Base-by-base conservation (phyloP, 2,113 vertebrate species). In the Aptenodytes forsteri region DNA sequence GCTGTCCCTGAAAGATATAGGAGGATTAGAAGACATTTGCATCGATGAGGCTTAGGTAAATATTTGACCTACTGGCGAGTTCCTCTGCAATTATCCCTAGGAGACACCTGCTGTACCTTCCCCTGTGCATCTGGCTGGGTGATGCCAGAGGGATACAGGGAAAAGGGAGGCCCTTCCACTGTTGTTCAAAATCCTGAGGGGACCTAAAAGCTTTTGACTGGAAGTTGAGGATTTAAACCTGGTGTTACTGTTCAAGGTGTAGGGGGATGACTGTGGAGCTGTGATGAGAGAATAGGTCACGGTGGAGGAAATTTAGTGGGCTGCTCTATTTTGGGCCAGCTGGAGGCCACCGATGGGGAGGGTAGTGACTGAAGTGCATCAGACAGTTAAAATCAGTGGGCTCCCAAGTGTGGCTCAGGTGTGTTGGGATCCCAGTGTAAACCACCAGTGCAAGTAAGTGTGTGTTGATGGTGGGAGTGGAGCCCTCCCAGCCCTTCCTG, bases 1-100 rank as follows among this genome's bases (percentile, higher is more conserved):
- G 75, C 93, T 10, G 12, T 70, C 58, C 13, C 49, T 72, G 82
- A 80, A 93, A 90, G 82, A 72, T 80, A 87, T 71, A 73, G 29
- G 61, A 69, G 87, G 90, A 97, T 97, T 95, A 96, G 71, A 83
- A 95, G 87, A 86, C 34, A 90, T 94, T 95, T 97, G 92, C 70
- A 72, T 83, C 92, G 87, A 88, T 94, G 87, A 94, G 29, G n/a
- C 79, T 86, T 93, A 83, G 32, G 82, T 93, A 97, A 97, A 95
- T 96, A 96, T 95, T 97, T 97, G 71, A 88, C 82, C 67, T 83
- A 10, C 29, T 70, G 70, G 25, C 8, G 15, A 85, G 70, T 76
- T 95, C 40, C 61, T 87, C 61, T 83, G 40, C 26, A 79, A 21
- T 94, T 91, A 76, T 47, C 32, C 64, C 12, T 36, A 25, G 29